Base-by-base conservation (phyloP, 2,797 vertebrate genomes). In the Gambelia wislizenii region DNA sequence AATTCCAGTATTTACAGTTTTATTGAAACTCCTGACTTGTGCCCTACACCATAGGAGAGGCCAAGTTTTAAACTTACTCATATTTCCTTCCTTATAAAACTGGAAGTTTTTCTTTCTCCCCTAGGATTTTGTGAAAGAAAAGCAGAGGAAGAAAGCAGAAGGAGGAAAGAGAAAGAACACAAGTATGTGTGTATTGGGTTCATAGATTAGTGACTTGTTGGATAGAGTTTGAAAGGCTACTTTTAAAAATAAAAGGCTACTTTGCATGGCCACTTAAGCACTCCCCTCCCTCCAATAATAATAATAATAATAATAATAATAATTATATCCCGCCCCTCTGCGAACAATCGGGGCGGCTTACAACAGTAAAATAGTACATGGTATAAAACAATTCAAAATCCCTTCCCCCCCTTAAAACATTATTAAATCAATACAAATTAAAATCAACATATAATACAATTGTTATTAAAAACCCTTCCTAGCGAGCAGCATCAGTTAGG, bases 61-160 rank as follows among this genome's bases (percentile, higher is more conserved):
- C 3, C 88, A 69, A n/a, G 8, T 89, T 89, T 49, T 33, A 81
- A 81, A n/a, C 33, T 36, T 1, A 76, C 82, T 89, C 74, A 9
- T 86, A 7, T 88, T 72, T 64, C 0, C 0, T n/a, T 83, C 36
- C 27, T 6, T 27, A 49, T 44, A 79, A 81, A 82, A 61, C 22
- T 61, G 0, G 36, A 59, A 22, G 47, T 39, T 5, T 61, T 69
- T 56, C 67, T 69, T 56, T 39, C 54, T 74, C 36, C 36, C 56
- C 18, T 70, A 70, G 36, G 77, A 52, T 80, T 25, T 25, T 33
- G 18, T 79, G 16, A 78, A 49, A 80, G 3, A 12, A 20, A 42
- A 33, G 67, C 1, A 52, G 6, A 20, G 30, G 69, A 39, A 54
- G 39, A 8, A 14, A 30, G 7, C 6, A 22, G 14, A 14, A 30